Conservation (phyloP, 2,888 invertebrate species). For the Caenorhabditis sp. region DNA sequence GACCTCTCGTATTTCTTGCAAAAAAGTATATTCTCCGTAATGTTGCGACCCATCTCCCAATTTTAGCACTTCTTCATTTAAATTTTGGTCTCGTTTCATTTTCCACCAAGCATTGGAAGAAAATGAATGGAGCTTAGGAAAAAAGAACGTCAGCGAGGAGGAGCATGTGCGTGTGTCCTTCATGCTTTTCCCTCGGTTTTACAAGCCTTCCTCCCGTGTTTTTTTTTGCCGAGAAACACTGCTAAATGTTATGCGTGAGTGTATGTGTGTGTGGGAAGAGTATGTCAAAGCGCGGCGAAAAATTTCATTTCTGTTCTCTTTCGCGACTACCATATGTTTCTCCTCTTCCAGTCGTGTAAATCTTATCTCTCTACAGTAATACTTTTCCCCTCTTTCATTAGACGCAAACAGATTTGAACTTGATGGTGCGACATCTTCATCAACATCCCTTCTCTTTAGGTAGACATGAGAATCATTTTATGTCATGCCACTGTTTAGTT, state of each 20-base stretch:
- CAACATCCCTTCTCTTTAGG: too few species aligned
- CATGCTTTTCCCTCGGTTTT: slow-evolving; percentile 37
- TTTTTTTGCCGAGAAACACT: slow-evolving; percentile 44
- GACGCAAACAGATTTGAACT: slow-evolving; percentile 28
- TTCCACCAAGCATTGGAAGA: slow-evolving; percentile 5
- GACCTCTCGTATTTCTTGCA: not conserved
- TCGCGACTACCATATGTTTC: not conserved
- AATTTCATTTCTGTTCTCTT: slow-evolving; percentile 47
- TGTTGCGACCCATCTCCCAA: slow-evolving; percentile 44
- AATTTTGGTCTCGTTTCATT: slow-evolving; percentile 30
- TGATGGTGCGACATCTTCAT: not conserved
- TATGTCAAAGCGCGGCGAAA: slow-evolving; percentile 37
- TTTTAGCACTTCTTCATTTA: slow-evolving; percentile 32
- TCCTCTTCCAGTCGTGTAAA: not conserved
- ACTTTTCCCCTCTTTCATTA: not conserved
- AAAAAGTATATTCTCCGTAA: slow-evolving; percentile 7
- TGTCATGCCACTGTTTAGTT: too few species aligned
- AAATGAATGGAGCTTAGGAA: not conserved
- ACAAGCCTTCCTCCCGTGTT: slow-evolving; percentile 52
- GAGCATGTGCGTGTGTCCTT: slow-evolving; percentile 46
- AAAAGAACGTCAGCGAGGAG: slow-evolving; percentile 26
- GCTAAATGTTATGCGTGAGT: slow-evolving; percentile 42
- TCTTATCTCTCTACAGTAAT: not conserved
- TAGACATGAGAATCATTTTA: too few species aligned
- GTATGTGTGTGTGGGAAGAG: slow-evolving; percentile 39